phyloP scores from a whole-genome alignment of 2,888 invertebrate species.

The Tipula lateralis region DNA sequence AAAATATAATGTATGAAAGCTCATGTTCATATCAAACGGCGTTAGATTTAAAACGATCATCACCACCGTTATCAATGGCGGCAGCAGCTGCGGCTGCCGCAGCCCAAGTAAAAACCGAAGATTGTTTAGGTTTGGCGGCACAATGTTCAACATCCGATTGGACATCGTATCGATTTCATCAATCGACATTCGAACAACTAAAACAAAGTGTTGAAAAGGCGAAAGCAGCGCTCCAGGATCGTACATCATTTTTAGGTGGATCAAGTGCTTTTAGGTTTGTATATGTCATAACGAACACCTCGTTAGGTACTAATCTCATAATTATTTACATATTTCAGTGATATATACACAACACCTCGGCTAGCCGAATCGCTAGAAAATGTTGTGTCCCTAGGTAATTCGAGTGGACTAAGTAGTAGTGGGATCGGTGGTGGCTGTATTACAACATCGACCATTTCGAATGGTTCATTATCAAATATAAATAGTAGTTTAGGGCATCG shows the following conservation, averaged over 20 bases:
- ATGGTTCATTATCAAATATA: conserved; percentile 20
- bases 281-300: conserved; percentile 8
- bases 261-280: conserved; percentile 67
- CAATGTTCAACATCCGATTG: conserved; percentile 61
- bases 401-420: conserved; percentile 31
- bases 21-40: conserved; percentile 88
- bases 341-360: conserved; percentile 49
- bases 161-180: conserved; percentile 75
- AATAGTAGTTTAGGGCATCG: conserved; percentile 26
- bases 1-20: conserved; percentile 77
- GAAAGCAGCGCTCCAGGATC: conserved; percentile 76
- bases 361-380: conserved; percentile 44
- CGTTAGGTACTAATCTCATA: background rate
- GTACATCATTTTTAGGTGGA: conserved; percentile 64
- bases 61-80: conserved; percentile 46
- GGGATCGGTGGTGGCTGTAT: conserved; percentile 34
- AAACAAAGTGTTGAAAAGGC: conserved; percentile 89
- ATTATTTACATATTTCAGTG: conserved; percentile 39
- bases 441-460: background rate
- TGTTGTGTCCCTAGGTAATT: conserved; percentile 34
- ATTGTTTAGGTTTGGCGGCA: conserved; percentile 47
- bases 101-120: conserved; percentile 50
- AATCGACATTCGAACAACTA: conserved; percentile 82
- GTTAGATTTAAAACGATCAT: conserved; percentile 68
- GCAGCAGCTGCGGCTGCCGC: background rate